Base-by-base conservation (phyloP, 2,888 invertebrate genomes). In the Drosophila rellima region DNA sequence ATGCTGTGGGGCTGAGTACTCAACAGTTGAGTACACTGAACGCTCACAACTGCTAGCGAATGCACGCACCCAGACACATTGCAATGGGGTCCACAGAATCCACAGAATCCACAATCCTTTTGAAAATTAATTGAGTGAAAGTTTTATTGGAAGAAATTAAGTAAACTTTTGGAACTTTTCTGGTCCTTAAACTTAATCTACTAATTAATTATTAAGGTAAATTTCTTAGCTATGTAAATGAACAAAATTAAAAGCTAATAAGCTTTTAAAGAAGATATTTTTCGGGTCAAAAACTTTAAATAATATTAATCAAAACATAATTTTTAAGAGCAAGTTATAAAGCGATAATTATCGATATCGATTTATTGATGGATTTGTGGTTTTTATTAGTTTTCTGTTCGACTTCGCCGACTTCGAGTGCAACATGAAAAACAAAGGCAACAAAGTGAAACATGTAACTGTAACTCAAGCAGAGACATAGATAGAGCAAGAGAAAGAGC, bases 371-470 rank as follows among this genome's bases (percentile, higher is more conserved):
- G 11, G 7, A 39, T 50, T 35, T 20, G 5, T n/a, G 6, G 4
- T 50, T 10, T 35, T 7, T n/a, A 6, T 7, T 6, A 35, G n/a
- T n/a, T n/a, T 35, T 35, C 2, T 35, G 3, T n/a, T n/a, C 26
- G 26, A 26, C 6, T 26, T 29, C 1, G 17, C 13, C 11, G 13
- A n/a, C 23, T 44, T 45, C 2, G 15, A 10, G 4, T 4, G 26
- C n/a, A 26, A 13, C 20, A 10, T 45, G 20, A 44, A 23, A 7
- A 33, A 13, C 13, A 18, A 29, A 15, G 42, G 42, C 18, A 31
- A 18, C 42, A 57, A 50, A 61, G 44, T 56, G n/a, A 60, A 51
- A 66, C 26, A 15, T 45, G 39, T 33, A 64, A 29, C 48, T 67
- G 35, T 59, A 56, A 48, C 29, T 37, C 7, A 42, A 37, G 10